Evolutionary conservation across 1,140 invertebrate genomes (phyloP), one percentile per base, ranked within the genome.

Genomic region (Copidosoma floridanum): DNA sequence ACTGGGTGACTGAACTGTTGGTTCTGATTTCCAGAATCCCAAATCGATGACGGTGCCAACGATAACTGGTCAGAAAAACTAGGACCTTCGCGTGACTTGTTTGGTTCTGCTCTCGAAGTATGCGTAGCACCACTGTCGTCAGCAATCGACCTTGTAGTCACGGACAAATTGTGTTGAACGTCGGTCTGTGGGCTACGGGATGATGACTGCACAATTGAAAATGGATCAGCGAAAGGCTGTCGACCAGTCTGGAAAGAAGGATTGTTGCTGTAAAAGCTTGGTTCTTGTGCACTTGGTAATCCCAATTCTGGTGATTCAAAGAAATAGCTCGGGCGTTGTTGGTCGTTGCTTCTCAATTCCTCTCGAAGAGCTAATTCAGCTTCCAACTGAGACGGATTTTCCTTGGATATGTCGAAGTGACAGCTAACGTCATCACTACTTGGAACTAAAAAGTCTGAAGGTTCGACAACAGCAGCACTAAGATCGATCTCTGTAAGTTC

Each of bases 401-500:
- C n/a, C n/a, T n/a, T n/a, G n/a, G n/a, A n/a, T n/a, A n/a, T n/a
- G n/a, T n/a, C n/a, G n/a, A n/a, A n/a, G n/a, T n/a, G n/a, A n/a
- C n/a, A n/a, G n/a, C n/a, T n/a, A n/a, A n/a, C n/a, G n/a, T n/a
- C 26, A 14, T 38, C 32, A 6, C 29, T 38, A 24, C 8, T 40
- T n/a, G n/a, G 40, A 3, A 3, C 11, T 24, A 41, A 27, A 35
- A 23, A 16, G 38, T 50, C 52, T 2, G 38, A n/a, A 41, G 3
- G n/a, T n/a, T n/a, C n/a, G n/a, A n/a, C n/a, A n/a, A n/a, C n/a
- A n/a, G n/a, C n/a, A n/a, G n/a, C 41, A 18, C 60, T 66, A 3
- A 69, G 61, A 64, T 71, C 65, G 21, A 68, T 61, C 47, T 71
- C 68, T n/a, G 66, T 61, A 7, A 69, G 46, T 23, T 68, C 59